These are phyloP conservation scores for Lepus oiostolus DNA, from an alignment of 2,797 vertebrate species.

Conservation along the genomic window DNA sequence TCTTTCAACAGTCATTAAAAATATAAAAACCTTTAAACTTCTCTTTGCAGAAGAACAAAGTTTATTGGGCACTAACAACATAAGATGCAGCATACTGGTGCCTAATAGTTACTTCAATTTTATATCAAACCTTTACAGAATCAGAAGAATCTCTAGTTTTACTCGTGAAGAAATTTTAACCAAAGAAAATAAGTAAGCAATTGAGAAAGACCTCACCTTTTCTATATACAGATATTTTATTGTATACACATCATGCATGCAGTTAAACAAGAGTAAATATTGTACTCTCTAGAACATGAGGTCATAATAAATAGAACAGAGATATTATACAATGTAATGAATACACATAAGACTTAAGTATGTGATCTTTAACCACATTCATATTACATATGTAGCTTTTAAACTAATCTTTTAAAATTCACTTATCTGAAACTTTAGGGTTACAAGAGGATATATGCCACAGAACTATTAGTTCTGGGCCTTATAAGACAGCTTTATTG, in stretches of 20 bases:
- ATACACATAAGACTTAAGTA: background rate
- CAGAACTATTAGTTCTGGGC: background rate
- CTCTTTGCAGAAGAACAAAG: background rate
- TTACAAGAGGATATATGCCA: background rate
- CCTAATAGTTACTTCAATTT: background rate
- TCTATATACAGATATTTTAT: too few relatives aligned
- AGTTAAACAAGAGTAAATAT: background rate
- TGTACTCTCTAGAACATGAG: background rate
- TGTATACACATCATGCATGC: background rate
- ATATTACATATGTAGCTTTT: background rate
- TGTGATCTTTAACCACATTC: background rate
- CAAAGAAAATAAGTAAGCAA: background rate
- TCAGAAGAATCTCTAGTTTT: background rate
- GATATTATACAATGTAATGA: background rate
- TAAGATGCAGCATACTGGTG: background rate
- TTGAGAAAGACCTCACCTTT: background rate
- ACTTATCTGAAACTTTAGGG: background rate
- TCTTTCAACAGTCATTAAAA: slow-evolving; percentile 3
- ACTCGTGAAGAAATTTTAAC: background rate
- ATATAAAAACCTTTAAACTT: background rate
- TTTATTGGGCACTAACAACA: background rate
- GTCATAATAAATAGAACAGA: background rate
- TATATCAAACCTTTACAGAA: background rate
- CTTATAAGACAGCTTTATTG: slow-evolving; percentile 8
- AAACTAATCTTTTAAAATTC: background rate